These are phyloP conservation scores for Spisula subtruncata DNA, from an alignment of 2,888 invertebrate genomes.

Conservation along the genomic window DNA sequence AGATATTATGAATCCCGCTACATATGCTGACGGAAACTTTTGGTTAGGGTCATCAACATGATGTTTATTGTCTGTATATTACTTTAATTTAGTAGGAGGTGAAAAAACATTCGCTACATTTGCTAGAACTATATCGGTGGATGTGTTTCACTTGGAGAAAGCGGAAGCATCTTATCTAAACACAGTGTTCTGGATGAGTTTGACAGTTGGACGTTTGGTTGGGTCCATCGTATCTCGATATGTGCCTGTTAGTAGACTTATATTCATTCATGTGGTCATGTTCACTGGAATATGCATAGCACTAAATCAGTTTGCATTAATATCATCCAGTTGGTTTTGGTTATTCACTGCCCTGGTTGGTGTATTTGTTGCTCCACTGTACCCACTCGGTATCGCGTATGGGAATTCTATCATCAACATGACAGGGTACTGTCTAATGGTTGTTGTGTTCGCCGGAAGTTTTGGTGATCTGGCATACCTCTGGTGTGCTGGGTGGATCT, in stretches of 20 bases:
- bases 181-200: conserved; percentile 56
- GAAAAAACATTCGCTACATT: conserved; percentile 58
- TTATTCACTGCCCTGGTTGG: conserved; percentile 50
- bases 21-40: conserved; percentile 60
- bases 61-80: conserved; percentile 49
- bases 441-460: conserved; percentile 54
- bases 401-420: conserved; percentile 55
- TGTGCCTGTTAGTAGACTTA: conserved; percentile 39
- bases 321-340: conserved; percentile 36
- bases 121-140: conserved; percentile 61
- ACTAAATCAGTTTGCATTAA: conserved; percentile 35
- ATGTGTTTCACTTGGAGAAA: conserved; percentile 57
- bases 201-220: conserved; percentile 56
- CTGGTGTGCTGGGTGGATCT: conserved; percentile 52
- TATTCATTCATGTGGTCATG: conserved; percentile 16
- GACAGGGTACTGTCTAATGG: conserved; percentile 56
- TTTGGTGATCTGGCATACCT: conserved; percentile 60
- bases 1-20: conserved; percentile 63
- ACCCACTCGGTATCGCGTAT: conserved; percentile 56
- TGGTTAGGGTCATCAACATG: conserved; percentile 40
- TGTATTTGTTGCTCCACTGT: conserved; percentile 57
- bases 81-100: conserved; percentile 54
- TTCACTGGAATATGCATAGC: conserved; percentile 1
- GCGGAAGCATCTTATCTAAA: conserved; percentile 55
- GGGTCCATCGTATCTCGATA: conserved; percentile 50